phyloP scores from a whole-genome alignment of 2,888 invertebrate species.

The Acrobasis consociella region DNA sequence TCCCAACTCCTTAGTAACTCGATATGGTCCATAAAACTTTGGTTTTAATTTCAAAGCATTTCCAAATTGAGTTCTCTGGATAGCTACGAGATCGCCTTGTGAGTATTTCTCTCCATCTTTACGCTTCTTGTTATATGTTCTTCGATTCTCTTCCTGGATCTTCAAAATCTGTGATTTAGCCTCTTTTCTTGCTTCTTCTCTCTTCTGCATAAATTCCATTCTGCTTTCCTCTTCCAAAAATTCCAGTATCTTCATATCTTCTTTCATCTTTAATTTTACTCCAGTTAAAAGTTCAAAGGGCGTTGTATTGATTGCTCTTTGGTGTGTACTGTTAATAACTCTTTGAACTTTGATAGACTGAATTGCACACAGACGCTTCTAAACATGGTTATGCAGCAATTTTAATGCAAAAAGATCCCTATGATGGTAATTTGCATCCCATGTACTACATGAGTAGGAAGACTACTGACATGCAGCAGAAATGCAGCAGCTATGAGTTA shows the following conservation, averaged over 20 bases:
- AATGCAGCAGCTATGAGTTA: conserved; percentile 6
- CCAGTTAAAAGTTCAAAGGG: too few species aligned
- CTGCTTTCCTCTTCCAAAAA: too few species aligned
- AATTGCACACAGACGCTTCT: too few species aligned
- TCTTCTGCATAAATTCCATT: conserved; percentile 4
- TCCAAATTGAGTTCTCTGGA: too few species aligned
- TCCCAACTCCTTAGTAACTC: too few species aligned
- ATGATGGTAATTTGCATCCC: conserved; percentile 24
- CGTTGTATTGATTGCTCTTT: conserved; percentile 32
- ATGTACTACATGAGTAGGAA: conserved; percentile 20
- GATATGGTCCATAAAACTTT: conserved; percentile 23
- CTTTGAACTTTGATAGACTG: too few species aligned
- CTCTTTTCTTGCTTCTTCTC: conserved; percentile 25
- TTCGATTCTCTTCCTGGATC: conserved; percentile 29
- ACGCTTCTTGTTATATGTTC: conserved; percentile 25
- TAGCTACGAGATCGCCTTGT: conserved; percentile 23
- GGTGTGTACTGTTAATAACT: conserved; percentile 36
- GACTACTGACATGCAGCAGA: conserved; percentile 2
- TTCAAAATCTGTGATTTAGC: conserved; percentile 30
- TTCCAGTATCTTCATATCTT: too few species aligned
- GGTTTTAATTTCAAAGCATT: conserved; percentile 23
- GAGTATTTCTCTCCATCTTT: conserved; percentile 25
- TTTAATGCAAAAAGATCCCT: conserved; percentile 19
- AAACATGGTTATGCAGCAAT: conserved; percentile 28
- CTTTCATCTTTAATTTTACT: too few species aligned